Evolutionary conservation across 2,113 vertebrate genomes (phyloP).

Genomic region (Alces alces): DNA sequence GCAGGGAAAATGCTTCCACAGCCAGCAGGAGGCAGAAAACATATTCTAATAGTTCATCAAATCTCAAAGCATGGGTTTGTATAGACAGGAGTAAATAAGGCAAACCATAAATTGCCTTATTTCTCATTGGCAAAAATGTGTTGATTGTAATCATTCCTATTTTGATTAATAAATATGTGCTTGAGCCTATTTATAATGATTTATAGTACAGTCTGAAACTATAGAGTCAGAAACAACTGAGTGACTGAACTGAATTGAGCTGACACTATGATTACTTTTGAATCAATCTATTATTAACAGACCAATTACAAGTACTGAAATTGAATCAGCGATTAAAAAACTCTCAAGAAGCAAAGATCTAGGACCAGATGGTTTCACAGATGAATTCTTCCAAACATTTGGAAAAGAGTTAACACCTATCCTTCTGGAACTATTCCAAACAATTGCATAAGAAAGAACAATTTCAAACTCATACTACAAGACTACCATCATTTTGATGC

Average conservation of each 20-base stretch:
- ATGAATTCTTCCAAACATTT: not conserved
- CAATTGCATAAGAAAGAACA: not conserved
- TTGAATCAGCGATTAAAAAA: not conserved
- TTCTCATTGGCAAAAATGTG: not conserved
- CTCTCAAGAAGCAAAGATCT: not conserved
- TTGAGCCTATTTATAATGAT: not conserved
- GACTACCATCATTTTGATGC: not conserved
- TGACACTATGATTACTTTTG: not conserved
- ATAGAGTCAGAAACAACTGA: not conserved
- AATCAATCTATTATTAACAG: not conserved
- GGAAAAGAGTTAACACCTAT: not conserved
- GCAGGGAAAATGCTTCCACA: not conserved
- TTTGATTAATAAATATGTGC: not conserved
- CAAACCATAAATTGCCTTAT: not conserved
- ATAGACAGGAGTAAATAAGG: not conserved
- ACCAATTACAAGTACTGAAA: not conserved
- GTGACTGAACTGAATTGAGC: not conserved
- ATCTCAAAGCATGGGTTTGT: not conserved
- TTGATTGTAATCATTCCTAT: not conserved
- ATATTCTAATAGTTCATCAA: not conserved
- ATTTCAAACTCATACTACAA: not conserved
- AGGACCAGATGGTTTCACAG: not conserved
- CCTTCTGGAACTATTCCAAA: not conserved
- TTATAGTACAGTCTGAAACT: not conserved
- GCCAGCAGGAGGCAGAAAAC: not conserved